Conservation (phyloP, 2,888 invertebrate species). For the Agrotis puta region DNA sequence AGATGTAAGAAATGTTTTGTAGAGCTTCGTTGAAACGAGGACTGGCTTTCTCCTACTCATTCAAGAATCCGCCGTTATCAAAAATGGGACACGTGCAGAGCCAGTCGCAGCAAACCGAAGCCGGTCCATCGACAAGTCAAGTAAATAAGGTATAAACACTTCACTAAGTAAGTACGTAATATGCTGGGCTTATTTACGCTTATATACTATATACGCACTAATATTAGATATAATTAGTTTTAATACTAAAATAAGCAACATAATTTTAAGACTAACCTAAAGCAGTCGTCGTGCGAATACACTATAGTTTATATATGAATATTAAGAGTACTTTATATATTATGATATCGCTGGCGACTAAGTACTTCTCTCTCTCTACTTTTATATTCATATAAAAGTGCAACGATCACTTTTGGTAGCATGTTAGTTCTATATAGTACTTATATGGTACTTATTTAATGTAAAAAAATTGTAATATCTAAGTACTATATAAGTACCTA, state of each 20-base stretch:
- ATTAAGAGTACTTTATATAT: not conserved
- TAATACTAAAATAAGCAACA: too few relatives aligned
- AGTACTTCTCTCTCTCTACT: too few relatives aligned
- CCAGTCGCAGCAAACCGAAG: constrained; percentile 74
- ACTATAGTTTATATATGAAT: not conserved
- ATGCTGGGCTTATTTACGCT: constrained; percentile 4
- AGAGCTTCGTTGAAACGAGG: constrained; percentile 93
- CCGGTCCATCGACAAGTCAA: constrained; percentile 68
- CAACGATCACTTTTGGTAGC: too few relatives aligned
- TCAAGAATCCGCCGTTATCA: constrained; percentile 95
- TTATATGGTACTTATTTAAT: too few relatives aligned
- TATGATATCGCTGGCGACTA: too few relatives aligned
- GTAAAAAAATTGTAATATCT: too few relatives aligned
- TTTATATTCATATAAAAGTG: too few relatives aligned
- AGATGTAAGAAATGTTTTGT: constrained; percentile 56
- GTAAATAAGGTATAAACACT: constrained; percentile 50
- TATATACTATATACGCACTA: not conserved
- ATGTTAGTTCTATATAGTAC: too few relatives aligned
- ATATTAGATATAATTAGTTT: too few relatives aligned
- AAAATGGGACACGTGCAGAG: constrained; percentile 94
- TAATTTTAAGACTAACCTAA: not conserved
- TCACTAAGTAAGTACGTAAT: too few relatives aligned
- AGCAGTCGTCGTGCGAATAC: not conserved
- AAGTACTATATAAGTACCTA: too few relatives aligned
- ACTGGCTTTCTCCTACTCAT: constrained; percentile 93